Evolutionary conservation across 2,888 invertebrate genomes (phyloP).

Genomic region (Ditula angustiorana): DNA sequence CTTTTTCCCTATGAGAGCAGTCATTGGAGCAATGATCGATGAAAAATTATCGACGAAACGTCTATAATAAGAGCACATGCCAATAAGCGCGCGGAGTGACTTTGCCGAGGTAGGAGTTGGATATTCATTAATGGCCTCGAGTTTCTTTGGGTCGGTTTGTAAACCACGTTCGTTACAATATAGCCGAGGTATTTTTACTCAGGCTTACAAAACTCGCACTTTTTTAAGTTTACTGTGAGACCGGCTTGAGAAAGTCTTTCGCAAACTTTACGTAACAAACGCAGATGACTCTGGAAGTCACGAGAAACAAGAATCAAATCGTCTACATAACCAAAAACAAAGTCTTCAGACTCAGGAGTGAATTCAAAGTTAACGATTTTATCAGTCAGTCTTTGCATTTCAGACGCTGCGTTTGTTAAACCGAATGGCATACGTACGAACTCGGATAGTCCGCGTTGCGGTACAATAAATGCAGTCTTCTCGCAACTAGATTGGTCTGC

Average conservation of each 20-base stretch:
- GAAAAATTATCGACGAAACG: slow-evolving; percentile 5
- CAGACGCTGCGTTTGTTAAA: too few relatives aligned
- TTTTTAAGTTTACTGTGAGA: neutral
- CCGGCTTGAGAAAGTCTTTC: neutral
- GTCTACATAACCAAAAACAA: neutral
- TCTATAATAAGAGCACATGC: neutral
- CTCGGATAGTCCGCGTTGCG: neutral
- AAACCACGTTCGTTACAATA: slow-evolving; percentile 1
- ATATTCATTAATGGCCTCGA: slow-evolving; percentile 17
- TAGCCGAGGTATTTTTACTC: slow-evolving; percentile 31
- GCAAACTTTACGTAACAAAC: neutral
- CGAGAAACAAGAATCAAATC: neutral
- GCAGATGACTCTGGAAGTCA: neutral
- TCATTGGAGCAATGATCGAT: neutral
- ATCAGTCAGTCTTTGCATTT: too few relatives aligned
- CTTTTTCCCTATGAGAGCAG: neutral
- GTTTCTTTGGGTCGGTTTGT: neutral
- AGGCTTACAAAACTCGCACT: slow-evolving; percentile 15
- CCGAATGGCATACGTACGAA: neutral
- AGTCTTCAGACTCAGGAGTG: neutral
- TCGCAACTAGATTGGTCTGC: neutral
- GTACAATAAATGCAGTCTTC: neutral
- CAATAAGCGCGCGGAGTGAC: neutral
- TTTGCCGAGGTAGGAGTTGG: neutral
- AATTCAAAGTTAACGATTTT: neutral